Conservation (phyloP, 2,888 invertebrate species). For the Ceriagrion tenellum region DNA sequence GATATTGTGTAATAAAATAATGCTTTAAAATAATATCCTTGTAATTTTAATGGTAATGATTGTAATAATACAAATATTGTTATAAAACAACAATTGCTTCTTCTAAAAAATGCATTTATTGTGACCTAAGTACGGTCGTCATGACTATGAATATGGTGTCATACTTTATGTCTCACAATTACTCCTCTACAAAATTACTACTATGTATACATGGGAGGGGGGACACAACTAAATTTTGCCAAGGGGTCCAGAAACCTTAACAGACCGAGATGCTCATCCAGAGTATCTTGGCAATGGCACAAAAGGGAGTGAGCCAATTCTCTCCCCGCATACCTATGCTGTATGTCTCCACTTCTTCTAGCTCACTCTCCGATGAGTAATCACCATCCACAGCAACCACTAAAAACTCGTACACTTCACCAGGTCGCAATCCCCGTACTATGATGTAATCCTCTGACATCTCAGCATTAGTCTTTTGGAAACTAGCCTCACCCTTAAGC, state of each 20-base stretch:
- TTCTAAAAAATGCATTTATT: too few relatives aligned
- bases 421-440: conserved; percentile 89
- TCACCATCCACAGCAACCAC: conserved; percentile 93
- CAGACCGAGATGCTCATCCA: conserved; percentile 57
- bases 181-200: too few relatives aligned
- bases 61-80: too few relatives aligned
- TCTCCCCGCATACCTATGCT: conserved; percentile 75
- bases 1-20: too few relatives aligned
- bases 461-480: conserved; percentile 83
- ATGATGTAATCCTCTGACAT: conserved; percentile 86
- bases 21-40: too few relatives aligned
- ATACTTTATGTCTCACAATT: too few relatives aligned
- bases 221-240: neutral
- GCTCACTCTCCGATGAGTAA: conserved; percentile 85
- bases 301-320: conserved; percentile 65
- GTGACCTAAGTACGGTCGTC: too few relatives aligned
- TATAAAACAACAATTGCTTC: too few relatives aligned
- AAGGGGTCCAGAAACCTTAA: conserved; percentile 6
- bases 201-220: neutral
- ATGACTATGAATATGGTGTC: too few relatives aligned
- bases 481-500: conserved; percentile 86
- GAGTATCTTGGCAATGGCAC: conserved; percentile 61
- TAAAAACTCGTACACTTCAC: conserved; percentile 91
- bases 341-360: conserved; percentile 88
- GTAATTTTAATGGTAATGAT: too few relatives aligned